Base-by-base conservation (phyloP, 1,140 invertebrate species). In the Propsilocerus akamusi region DNA sequence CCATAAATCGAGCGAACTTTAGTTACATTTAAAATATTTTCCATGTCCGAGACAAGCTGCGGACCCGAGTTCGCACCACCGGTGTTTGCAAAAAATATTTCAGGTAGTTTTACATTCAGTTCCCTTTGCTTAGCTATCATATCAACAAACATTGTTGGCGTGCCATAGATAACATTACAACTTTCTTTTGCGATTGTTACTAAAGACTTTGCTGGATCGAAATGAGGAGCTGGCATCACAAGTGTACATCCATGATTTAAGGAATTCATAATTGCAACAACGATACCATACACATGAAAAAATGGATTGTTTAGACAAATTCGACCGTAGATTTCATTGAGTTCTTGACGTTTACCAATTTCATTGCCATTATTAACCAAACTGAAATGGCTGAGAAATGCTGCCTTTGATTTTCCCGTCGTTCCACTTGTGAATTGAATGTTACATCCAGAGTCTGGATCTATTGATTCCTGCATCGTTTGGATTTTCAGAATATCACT, bases 81-180 rank as follows among this genome's bases (percentile, higher is more conserved):
- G 1, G 76, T 78, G 0, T 86, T 55, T 10, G 78, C 84, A 1
- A 41, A 8, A 20, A 8, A 7, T 41, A 76, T 68, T 49, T 73
- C 63, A 4, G 79, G 56, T 0, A 57, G 63, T 1, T 64, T 62
- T 0, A 74, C 61, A 2, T 73, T 66, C 4, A 68, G 54, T 46
- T 69, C 63, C 49, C 70, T 67, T 30, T 73, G 66, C 46, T 72
- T 64, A 0, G 68, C 65, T 5, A 91, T 57, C 49, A 90, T 71
- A 63, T 97, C 90, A 49, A 96, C 82, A 63, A 86, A 92, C 93
- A 99, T 98, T 0, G 94, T 97, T 4, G 95, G 95, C 0, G 94
- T 97, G 11, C 94, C 94, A 57, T 85, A 87, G 12, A 88, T 64
- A 5, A 84, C 61, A 3, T 78, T 80, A 57, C 88, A 86, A 75